Percentiles rank a stretch among this genome's conserved stretches.
phyloP scores from a whole-genome alignment of 2,797 vertebrate species.

The Merluccius polli region DNA sequence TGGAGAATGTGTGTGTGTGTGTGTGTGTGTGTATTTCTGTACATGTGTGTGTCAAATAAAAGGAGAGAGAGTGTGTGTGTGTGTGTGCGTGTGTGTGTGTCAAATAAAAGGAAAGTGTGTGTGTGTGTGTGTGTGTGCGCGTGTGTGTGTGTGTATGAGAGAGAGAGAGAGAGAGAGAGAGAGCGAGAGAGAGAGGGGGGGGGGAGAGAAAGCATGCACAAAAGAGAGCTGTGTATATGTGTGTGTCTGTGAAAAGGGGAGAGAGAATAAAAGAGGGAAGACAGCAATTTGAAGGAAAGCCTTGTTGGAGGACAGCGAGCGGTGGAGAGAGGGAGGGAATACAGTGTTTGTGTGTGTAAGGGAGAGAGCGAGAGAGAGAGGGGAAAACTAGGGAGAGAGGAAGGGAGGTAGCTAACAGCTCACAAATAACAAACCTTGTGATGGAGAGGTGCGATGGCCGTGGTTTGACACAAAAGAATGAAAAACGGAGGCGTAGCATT shows the following conservation, averaged over 20 bases:
- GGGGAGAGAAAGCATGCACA: too few relatives aligned
- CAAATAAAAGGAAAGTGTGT: too few relatives aligned
- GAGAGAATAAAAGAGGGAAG: slow-evolving; percentile 25
- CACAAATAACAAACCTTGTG: slow-evolving; percentile 50
- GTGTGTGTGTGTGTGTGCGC: slow-evolving; percentile 13
- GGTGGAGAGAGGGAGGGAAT: slow-evolving; percentile 19
- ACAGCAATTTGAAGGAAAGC: slow-evolving; percentile 31
- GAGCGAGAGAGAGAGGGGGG: too few relatives aligned
- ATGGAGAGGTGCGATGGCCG: slow-evolving; percentile 69
- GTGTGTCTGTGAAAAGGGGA: slow-evolving; percentile 26
- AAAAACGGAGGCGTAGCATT: slow-evolving; percentile 56
- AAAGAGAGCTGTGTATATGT: too few relatives aligned
- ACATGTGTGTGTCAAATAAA: slow-evolving; percentile 11
- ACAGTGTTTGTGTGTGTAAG: slow-evolving; percentile 34
- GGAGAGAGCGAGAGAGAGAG: slow-evolving; percentile 39
- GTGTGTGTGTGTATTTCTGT: slow-evolving; percentile 25
- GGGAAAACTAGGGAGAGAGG: slow-evolving; percentile 19
- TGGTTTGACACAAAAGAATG: slow-evolving; percentile 66
- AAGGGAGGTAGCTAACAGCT: slow-evolving; percentile 54
- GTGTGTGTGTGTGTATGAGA: too few relatives aligned
- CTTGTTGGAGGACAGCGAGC: slow-evolving; percentile 22
- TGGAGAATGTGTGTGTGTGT: too few relatives aligned
- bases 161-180: too few relatives aligned
- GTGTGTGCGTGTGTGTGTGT: slow-evolving; percentile 8
- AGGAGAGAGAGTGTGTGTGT: slow-evolving; percentile 22